Evolutionary conservation across 2,113 vertebrate species (phyloP).

Genomic region (Serinus canaria): DNA sequence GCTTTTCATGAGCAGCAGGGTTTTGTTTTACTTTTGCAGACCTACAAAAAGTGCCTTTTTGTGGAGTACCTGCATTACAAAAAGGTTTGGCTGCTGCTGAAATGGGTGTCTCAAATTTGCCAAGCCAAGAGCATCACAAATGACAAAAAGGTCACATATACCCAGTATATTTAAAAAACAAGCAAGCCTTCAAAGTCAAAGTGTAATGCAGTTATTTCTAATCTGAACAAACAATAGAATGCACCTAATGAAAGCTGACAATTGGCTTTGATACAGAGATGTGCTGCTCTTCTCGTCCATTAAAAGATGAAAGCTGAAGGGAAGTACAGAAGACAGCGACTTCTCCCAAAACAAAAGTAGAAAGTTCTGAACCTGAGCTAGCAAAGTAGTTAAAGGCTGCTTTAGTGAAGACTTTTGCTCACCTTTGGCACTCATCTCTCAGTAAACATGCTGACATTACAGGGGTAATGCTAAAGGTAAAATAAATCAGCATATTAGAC

Average conservation of each 20-base stretch:
- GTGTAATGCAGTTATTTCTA: conserved; percentile 62
- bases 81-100: conserved; percentile 6
- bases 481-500: not conserved
- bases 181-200: conserved; percentile 58
- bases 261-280: conserved; percentile 59
- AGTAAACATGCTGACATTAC: not conserved
- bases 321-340: conserved; percentile 17
- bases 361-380: conserved; percentile 49
- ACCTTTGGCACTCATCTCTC: not conserved
- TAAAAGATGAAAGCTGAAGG: conserved; percentile 50
- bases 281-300: conserved; percentile 44
- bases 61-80: not conserved
- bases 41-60: not conserved
- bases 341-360: conserved; percentile 18
- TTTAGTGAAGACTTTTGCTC: not conserved
- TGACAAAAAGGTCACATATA: conserved; percentile 52
- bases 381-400: not conserved
- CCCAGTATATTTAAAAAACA: conserved; percentile 50
- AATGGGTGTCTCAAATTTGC: conserved; percentile 18
- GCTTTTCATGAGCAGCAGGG: not conserved
- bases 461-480: not conserved
- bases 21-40: not conserved
- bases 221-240: conserved; percentile 54
- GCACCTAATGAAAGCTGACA: conserved; percentile 62
- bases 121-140: conserved; percentile 39